A percentile compares a stretch with the other conserved stretches of the same genome.
Conservation (phyloP, 64 coral and sea anemone genomes). For the Actinia equina region DNA sequence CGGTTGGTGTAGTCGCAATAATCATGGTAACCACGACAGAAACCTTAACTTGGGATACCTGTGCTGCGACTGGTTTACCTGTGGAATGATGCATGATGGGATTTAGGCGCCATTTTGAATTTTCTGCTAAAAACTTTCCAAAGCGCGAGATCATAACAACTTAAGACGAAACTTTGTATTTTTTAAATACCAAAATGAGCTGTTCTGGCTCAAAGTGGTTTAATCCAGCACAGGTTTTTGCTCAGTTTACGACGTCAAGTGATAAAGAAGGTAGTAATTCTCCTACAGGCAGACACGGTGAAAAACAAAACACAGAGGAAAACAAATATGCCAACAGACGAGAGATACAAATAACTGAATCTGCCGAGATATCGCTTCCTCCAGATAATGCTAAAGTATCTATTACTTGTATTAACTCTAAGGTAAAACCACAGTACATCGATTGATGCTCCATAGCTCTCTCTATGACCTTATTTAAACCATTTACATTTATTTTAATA, state of each 20-base stretch:
- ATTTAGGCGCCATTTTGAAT: not conserved
- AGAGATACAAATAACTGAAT: constrained; percentile 93
- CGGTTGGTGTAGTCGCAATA: too few species aligned
- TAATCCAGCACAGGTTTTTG: constrained; percentile 90
- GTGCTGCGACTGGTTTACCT: not conserved
- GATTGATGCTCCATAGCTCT: too few species aligned
- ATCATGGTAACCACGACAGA: too few species aligned
- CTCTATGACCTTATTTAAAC: not conserved
- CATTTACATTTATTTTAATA: too few species aligned
- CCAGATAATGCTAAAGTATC: constrained; percentile 89
- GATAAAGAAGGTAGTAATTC: constrained; percentile 33
- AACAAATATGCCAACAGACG: constrained; percentile 22
- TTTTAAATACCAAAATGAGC: too few species aligned
- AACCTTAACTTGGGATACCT: too few species aligned
- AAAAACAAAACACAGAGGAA: not conserved
- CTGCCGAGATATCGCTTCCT: constrained; percentile 71
- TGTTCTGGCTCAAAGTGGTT: constrained; percentile 54
- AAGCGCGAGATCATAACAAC: too few species aligned
- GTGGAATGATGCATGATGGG: not conserved
- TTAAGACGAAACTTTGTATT: too few species aligned
- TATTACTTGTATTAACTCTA: constrained; percentile 67
- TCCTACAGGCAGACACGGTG: not conserved
- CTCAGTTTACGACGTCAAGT: constrained; percentile 71
- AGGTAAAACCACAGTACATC: constrained; percentile 34
- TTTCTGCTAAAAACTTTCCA: too few species aligned